phyloP scores from a whole-genome alignment of 1,140 invertebrate species.

The Arion vulgaris region DNA sequence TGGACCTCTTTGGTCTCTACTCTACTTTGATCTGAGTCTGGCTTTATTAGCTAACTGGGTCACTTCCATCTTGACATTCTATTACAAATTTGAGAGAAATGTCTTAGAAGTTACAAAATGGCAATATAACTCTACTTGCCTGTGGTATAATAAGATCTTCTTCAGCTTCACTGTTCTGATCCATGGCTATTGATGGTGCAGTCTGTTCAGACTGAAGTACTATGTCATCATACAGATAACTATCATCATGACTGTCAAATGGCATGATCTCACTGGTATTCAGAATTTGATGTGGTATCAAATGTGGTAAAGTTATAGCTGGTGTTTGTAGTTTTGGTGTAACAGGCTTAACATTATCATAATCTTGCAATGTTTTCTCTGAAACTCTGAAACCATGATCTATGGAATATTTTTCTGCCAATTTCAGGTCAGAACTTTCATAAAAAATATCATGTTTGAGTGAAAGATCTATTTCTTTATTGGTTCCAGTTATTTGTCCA shows the following conservation, averaged over 20 bases:
- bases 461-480: no score
- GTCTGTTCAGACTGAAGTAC: not conserved
- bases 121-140: not conserved
- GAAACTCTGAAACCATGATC: not conserved
- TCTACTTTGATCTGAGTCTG: no score
- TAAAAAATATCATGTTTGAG: no score
- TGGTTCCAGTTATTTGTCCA: not conserved
- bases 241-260: not conserved
- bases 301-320: not conserved
- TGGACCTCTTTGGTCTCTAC: no score
- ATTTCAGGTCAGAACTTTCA: not conserved
- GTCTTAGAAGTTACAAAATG: no score
- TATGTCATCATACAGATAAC: conserved; percentile 3
- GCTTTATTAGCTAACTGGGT: no score
- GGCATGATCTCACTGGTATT: not conserved
- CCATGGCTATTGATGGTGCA: not conserved
- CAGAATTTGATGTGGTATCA: no score
- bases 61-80: no score
- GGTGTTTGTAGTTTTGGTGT: not conserved
- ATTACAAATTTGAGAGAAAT: no score
- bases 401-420: not conserved
- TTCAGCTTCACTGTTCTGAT: not conserved
- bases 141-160: not conserved
- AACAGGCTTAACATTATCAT: not conserved
- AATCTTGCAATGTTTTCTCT: not conserved